Evolutionary conservation across 2,113 vertebrate species (phyloP), one percentile per base, ranked within the genome.

Genomic region (Odontophorus gujanensis): DNA sequence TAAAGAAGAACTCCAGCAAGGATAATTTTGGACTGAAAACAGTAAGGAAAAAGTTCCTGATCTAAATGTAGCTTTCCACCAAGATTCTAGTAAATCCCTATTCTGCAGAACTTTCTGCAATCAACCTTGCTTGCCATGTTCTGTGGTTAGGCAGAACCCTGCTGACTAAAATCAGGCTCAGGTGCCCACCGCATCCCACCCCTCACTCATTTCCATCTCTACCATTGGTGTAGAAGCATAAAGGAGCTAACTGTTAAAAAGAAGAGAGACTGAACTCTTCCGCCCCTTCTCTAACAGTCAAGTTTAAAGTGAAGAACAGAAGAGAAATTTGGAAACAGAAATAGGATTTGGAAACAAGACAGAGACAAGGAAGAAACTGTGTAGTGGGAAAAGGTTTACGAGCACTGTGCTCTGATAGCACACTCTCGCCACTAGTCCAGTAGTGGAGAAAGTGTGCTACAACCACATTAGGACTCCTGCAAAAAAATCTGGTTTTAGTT

Each of bases 401-500:
- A 85, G 51, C 61, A 57, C 1, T 75, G 13, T 72, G 42, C 19
- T 80, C 63, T 61, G 53, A 85, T 20, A 90, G 65, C 30, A 25
- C 55, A 42, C 40, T 87, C 63, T 86, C 43, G 65, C 38, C 75
- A 91, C 81, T 68, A 63, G 36, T 40, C 62, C 75, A 62, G 30
- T 18, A 66, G 67, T 38, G 34, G 25, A 59, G 10, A 62, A 18
- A 47, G 32, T 57, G 34, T 43, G 58, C 65, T 71, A 77, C 34
- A 91, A 36, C 8, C 19, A 24, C 20, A 40, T 47, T 78, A 85
- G 3, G 30, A 72, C 72, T 92, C 79, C 94, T 66, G 59, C 92
- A 95, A 95, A 92, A 83, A 1, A 1, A 67, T 4, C 68, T 68
- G 43, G 5, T 3, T 89, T 95, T 89, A 79, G 59, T 93, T 92